Conservation (phyloP, 2,113 vertebrate genomes). For the Leptobrachium leishanense region DNA sequence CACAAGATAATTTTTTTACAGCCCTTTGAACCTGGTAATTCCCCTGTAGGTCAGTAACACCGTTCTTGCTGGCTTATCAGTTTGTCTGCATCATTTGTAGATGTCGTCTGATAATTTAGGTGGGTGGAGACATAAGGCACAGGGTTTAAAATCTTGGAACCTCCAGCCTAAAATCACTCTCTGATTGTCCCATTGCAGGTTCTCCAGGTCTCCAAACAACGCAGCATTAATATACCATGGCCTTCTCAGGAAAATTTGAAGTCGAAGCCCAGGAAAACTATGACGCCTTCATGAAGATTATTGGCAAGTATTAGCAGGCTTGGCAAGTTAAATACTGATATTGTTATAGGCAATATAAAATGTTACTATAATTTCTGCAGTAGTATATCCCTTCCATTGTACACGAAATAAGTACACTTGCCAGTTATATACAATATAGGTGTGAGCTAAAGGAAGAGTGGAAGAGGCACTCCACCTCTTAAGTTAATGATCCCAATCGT, state of each 20-base stretch:
- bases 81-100: constrained; percentile 12
- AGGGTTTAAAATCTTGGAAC: constrained; percentile 51
- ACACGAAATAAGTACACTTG: no score
- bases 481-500: no score
- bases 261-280: constrained; percentile 79
- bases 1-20: constrained; percentile 9
- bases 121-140: constrained; percentile 42
- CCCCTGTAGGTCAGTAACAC: constrained; percentile 57
- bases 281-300: constrained; percentile 71
- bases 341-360: no score
- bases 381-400: no score
- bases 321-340: no score
- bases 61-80: constrained; percentile 50
- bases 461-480: no score
- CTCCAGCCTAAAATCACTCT: constrained; percentile 11
- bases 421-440: no score
- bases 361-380: no score
- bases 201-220: background rate
- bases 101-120: constrained; percentile 12
- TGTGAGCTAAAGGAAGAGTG: no score
- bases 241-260: constrained; percentile 78
- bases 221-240: constrained; percentile 60
- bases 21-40: constrained; percentile 4
- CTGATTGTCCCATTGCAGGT: background rate
- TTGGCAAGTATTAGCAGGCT: constrained; percentile 55